A percentile compares a stretch with the other conserved stretches of the same genome.
Evolutionary conservation across 1,140 invertebrate species (phyloP).

Genomic region (Drosophila bocki): DNA sequence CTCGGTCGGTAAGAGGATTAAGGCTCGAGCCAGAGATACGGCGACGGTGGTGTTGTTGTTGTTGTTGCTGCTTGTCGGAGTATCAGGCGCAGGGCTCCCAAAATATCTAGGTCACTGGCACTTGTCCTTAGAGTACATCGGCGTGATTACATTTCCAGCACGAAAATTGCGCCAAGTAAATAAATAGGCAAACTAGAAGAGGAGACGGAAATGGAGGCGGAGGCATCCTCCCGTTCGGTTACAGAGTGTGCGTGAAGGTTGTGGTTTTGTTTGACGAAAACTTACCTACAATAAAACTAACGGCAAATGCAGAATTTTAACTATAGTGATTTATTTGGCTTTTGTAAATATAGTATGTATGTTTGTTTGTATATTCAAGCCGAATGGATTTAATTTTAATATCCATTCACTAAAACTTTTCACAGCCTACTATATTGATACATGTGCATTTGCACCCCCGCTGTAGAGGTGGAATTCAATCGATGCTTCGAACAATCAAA

Average conservation of each 20-base stretch:
- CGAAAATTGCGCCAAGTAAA: constrained; percentile 44
- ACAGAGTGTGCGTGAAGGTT: constrained; percentile 13
- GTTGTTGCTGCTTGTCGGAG: not conserved
- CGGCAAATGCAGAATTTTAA: constrained; percentile 30
- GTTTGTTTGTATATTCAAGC: constrained; percentile 15
- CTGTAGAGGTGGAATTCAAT: not conserved
- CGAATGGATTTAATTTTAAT: constrained; percentile 19
- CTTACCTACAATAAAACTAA: constrained; percentile 27
- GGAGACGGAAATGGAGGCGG: not conserved
- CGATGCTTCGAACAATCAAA: not conserved
- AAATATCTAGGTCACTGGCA: constrained; percentile 55
- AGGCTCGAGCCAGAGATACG: constrained; percentile 21
- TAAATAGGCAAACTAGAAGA: constrained; percentile 37
- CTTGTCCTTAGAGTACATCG: constrained; percentile 32
- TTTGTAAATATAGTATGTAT: constrained; percentile 10
- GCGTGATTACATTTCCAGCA: constrained; percentile 49
- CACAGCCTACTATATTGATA: constrained; percentile 42
- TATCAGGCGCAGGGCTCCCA: constrained; percentile 26
- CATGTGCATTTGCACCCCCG: constrained; percentile 12
- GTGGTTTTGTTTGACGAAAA: not conserved
- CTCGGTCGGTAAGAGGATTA: constrained; percentile 26
- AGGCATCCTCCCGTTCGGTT: constrained; percentile 5
- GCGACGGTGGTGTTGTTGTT: constrained; percentile 22
- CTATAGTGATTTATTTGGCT: constrained; percentile 19
- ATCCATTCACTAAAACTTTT: constrained; percentile 44